Evolutionary conservation across 2,888 invertebrate genomes (phyloP), one percentile per base, ranked within the genome.

Genomic region (Scaptomyza polygonia): DNA sequence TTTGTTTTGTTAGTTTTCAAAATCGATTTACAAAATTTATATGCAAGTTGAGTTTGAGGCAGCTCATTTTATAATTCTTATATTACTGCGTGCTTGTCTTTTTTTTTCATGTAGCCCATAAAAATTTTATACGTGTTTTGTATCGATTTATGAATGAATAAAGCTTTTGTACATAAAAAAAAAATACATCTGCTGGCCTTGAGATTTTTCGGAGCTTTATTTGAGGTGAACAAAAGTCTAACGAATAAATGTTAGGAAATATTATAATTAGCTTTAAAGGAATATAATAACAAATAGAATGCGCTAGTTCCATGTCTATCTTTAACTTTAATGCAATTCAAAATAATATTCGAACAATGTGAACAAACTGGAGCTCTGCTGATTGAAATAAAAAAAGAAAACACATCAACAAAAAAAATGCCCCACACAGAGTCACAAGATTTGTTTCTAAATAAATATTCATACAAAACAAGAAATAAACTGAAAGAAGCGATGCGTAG

Each of bases 1-100:
- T 76, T 77, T 76, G 79, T 76, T 82, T 76, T 82, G 83, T 82
- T 72, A 69, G 79, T 79, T 82, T 79, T 65, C 78, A 61, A 76
- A 79, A 79, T 82, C 79, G 79, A 79, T 82, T 82, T 79, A 76
- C 72, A 75, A 73, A 73, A 73, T 70, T 75, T 72, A 70, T 75
- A 70, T 49, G 64, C 74, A 73, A 56, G 29, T 36, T 29, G 69
- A 63, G 72, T 16, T 52, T 58, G 52, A 43, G 14, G 56, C 53
- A 43, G 54, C 29, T 16, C 34, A 11, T 32, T 51, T 34, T 67
- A 53, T n/a, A n/a, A n/a, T n/a, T n/a, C n/a, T n/a, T n/a, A 16
- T 39, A 39, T 11, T 16, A 40, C 48, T 49, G 43, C 14, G 32
- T 32, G 32, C 39, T 44, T 7, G 43, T 34, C 11, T 16, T 9